Evolutionary conservation across 2,888 invertebrate species (phyloP).

Genomic region (Caenorhabditis uteleia): DNA sequence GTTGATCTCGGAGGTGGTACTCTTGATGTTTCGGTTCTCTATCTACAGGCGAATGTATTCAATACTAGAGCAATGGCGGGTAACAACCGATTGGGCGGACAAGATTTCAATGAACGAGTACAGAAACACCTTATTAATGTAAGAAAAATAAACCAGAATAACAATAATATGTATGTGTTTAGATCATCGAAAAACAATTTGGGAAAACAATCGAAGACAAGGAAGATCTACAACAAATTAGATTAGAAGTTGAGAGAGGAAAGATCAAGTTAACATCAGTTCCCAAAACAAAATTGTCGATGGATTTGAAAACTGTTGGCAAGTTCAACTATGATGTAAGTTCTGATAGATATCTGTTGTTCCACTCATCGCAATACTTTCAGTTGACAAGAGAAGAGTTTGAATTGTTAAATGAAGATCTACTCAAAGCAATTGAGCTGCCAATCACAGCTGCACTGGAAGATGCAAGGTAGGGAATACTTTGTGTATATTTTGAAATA

Average conservation of each 20-base stretch:
- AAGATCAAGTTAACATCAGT: slow-evolving; percentile 68
- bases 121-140: slow-evolving; percentile 68
- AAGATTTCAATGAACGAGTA: slow-evolving; percentile 73
- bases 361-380: slow-evolving; percentile 21
- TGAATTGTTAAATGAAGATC: slow-evolving; percentile 71
- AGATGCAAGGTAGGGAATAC: slow-evolving; percentile 65
- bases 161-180: slow-evolving; percentile 2
- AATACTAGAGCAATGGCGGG: slow-evolving; percentile 73
- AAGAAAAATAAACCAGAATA: not conserved
- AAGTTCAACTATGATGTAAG: slow-evolving; percentile 58
- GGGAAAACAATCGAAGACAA: slow-evolving; percentile 68
- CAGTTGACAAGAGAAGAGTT: slow-evolving; percentile 71
- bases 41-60: slow-evolving; percentile 73
- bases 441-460: slow-evolving; percentile 72
- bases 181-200: slow-evolving; percentile 65
- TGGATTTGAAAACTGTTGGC: slow-evolving; percentile 69
- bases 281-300: slow-evolving; percentile 57
- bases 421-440: slow-evolving; percentile 71
- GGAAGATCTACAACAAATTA: slow-evolving; percentile 71
- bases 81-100: slow-evolving; percentile 74
- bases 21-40: slow-evolving; percentile 73
- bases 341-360: not conserved
- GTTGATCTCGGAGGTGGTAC: slow-evolving; percentile 72
- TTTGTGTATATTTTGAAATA: not conserved
- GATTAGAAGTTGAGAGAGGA: slow-evolving; percentile 71